Evolutionary conservation across 2,888 invertebrate genomes (phyloP), one percentile per base, ranked within the genome.

Genomic region (Terebella lapidaria): DNA sequence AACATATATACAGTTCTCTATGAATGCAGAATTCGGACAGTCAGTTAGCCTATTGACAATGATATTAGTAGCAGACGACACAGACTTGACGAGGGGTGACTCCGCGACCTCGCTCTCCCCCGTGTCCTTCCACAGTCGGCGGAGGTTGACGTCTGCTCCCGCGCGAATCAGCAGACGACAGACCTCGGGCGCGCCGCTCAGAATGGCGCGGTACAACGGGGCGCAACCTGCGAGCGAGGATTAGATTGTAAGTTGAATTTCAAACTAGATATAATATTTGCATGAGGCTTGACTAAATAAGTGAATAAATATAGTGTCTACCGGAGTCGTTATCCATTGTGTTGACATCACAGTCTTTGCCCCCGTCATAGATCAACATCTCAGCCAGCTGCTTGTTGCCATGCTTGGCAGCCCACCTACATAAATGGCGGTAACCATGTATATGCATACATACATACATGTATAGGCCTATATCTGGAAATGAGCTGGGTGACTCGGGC

Each of bases 71-170:
- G n/a, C n/a, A n/a, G n/a, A n/a, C n/a, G n/a, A n/a, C n/a, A n/a
- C n/a, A n/a, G n/a, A 62, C 64, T 59, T 64, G 27, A 64, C 57
- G 49, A 64, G 61, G 1, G 61, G 64, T 5, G 59, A 35, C 30
- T 64, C 61, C 2, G 59, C 64, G 2, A 42, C 26, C 5, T 54
- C 57, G 20, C 3, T 26, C 22, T 62, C 62, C 3, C 59, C 59
- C 10, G 22, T 42, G n/a, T 53, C 22, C 3, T 57, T 57, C 4
- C 49, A 49, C 4, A 58, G 54, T 18, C 58, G 29, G 4, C 58
- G 4, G 18, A 73, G 65, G 59, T 77, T 76, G n/a, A 76, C 75
- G 57, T 77, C 73, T 10, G 74, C 76, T n/a, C 76, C 74, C 4
- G 70, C 73, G 45, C 69, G 70, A 29, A 76, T 51, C 24, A 64